Conservation (phyloP, 2,113 vertebrate species). For the Micronycteris hirsuta region DNA sequence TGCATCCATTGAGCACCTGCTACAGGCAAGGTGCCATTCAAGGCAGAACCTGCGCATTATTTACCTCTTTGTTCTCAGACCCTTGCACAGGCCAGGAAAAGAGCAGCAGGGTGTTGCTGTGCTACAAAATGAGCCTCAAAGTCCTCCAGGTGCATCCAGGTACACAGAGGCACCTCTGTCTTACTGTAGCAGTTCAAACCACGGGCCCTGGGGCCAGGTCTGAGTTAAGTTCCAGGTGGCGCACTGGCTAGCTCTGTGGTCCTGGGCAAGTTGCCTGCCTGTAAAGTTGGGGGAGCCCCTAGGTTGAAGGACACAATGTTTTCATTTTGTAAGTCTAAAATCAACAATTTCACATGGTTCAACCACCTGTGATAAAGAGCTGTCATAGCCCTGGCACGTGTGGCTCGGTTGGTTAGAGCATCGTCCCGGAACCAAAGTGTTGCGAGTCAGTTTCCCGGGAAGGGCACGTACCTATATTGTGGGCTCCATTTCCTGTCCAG, state of each 20-base stretch:
- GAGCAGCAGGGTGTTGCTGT: background rate
- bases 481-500: no score
- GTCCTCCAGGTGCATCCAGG: no score
- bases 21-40: background rate
- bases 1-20: background rate
- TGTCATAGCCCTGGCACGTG: background rate
- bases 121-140: background rate
- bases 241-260: no score
- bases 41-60: background rate
- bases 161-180: rapidly evolving
- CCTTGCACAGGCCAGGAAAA: background rate
- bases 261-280: background rate
- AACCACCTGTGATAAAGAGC: background rate
- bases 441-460: no score
- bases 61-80: background rate
- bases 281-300: background rate
- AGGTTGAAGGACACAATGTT: background rate
- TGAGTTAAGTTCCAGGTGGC: background rate
- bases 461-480: no score
- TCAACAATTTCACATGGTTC: background rate
- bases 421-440: no score
- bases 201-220: background rate
- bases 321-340: background rate
- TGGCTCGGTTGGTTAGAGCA: no score
- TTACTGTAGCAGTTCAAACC: rapidly evolving